Percentiles rank a stretch among this genome's conserved stretches.
These are phyloP conservation scores for Rhodinocichla rosea DNA, from an alignment of 2,113 vertebrate genomes.

Conservation along the genomic window DNA sequence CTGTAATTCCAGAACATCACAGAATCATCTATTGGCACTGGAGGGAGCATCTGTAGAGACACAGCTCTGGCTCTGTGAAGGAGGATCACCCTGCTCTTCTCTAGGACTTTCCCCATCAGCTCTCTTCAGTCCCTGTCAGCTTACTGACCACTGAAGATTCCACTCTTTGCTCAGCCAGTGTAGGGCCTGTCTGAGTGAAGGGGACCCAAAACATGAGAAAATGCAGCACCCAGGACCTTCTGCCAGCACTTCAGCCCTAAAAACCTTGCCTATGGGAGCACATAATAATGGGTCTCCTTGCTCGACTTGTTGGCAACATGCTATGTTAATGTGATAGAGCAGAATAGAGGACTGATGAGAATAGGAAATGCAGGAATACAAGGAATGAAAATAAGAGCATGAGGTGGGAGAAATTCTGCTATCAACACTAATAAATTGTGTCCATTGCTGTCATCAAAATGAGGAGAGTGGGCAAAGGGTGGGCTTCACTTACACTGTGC, in stretches of 20 bases:
- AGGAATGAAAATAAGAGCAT: background rate
- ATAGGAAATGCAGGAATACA: background rate
- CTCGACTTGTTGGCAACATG: rapidly evolving
- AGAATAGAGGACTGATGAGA: background rate
- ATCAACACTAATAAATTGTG: background rate
- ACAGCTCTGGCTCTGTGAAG: background rate
- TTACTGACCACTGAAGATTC: background rate
- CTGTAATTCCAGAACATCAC: background rate
- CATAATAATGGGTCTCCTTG: background rate
- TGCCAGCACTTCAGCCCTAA: background rate
- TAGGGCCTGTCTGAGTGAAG: background rate
- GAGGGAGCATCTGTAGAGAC: background rate
- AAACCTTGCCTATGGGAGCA: background rate
- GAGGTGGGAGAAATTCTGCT: background rate
- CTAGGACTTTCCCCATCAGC: rapidly evolving
- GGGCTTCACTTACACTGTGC: background rate
- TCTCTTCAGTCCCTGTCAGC: rapidly evolving
- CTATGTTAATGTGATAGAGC: background rate
- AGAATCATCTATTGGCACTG: background rate
- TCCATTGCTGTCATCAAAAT: background rate
- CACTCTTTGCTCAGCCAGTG: background rate
- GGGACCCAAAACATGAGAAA: background rate
- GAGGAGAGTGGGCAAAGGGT: background rate
- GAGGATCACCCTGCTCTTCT: background rate
- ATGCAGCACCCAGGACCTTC: background rate